Evolutionary conservation across 2,888 invertebrate genomes (phyloP).

Genomic region (Altica lythri): DNA sequence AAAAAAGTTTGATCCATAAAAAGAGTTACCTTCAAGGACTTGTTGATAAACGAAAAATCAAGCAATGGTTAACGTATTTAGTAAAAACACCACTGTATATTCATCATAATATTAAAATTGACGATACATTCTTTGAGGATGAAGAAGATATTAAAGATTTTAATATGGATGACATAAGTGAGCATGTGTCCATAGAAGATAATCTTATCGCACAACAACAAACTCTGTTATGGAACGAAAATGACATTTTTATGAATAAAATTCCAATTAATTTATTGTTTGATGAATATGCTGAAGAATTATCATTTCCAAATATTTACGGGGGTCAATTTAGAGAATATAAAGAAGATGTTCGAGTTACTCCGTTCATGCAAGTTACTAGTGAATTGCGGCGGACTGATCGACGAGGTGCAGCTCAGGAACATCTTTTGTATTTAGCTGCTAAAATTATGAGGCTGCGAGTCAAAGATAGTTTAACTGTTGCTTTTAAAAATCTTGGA

Average conservation of each 20-base stretch:
- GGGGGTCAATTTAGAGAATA: slow-evolving; percentile 7
- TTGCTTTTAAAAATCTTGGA: slow-evolving; percentile 7
- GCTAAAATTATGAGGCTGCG: slow-evolving; percentile 13
- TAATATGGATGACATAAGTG: no score
- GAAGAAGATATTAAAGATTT: slow-evolving; percentile 2
- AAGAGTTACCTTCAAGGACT: slow-evolving; percentile 5
- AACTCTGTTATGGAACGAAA: slow-evolving; percentile 19
- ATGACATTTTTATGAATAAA: not conserved
- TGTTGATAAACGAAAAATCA: slow-evolving; percentile 2
- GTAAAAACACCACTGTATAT: slow-evolving; percentile 18
- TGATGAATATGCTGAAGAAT: slow-evolving; percentile 16
- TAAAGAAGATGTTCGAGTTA: slow-evolving; percentile 10
- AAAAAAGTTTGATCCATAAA: slow-evolving; percentile 12
- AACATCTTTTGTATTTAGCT: slow-evolving; percentile 9
- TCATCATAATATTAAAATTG: slow-evolving; percentile 9
- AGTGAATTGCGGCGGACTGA: slow-evolving; percentile 18
- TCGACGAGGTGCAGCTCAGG: slow-evolving; percentile 8
- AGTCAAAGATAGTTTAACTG: not conserved
- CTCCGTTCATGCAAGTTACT: slow-evolving; percentile 8
- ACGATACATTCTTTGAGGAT: slow-evolving; percentile 5
- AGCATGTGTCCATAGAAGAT: no score
- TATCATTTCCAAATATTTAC: slow-evolving; percentile 17
- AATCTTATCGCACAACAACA: slow-evolving; percentile 17
- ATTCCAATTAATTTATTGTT: not conserved
- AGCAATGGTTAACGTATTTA: slow-evolving; percentile 17